These are phyloP conservation scores for Mythimna vitellina DNA, from an alignment of 2,888 invertebrate species.

Conservation along the genomic window DNA sequence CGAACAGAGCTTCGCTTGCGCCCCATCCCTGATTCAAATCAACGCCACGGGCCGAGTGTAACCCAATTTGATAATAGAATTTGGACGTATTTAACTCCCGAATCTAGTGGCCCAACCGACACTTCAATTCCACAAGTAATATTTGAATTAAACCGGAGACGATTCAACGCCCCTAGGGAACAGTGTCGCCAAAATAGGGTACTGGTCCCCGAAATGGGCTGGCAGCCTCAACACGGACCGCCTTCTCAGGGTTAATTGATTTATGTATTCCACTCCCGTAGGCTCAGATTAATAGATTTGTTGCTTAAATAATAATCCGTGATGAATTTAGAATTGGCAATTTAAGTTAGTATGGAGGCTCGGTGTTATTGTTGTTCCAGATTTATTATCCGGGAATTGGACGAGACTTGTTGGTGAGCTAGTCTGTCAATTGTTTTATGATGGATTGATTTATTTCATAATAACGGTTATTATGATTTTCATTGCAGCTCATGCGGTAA, in stretches of 20 bases:
- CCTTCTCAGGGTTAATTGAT: slow-evolving; percentile 87
- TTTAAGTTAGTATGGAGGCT: slow-evolving; percentile 71
- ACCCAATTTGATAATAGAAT: slow-evolving; percentile 66
- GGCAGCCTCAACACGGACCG: slow-evolving; percentile 82
- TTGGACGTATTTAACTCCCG: slow-evolving; percentile 61
- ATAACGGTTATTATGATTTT: slow-evolving; percentile 35
- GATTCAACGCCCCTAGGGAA: slow-evolving; percentile 78
- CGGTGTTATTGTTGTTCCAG: slow-evolving; percentile 56
- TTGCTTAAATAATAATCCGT: slow-evolving; percentile 84
- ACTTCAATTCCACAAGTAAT: slow-evolving; percentile 87
- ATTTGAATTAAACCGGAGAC: slow-evolving; percentile 87
- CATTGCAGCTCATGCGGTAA: slow-evolving; percentile 24
- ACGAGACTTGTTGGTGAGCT: slow-evolving; percentile 45
- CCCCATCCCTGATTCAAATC: slow-evolving; percentile 55
- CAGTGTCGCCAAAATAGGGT: slow-evolving; percentile 82
- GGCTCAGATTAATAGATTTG: slow-evolving; percentile 84
- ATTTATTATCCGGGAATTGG: slow-evolving; percentile 57
- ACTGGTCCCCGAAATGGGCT: slow-evolving; percentile 81
- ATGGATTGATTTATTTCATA: slow-evolving; percentile 53
- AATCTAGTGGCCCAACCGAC: slow-evolving; percentile 72
- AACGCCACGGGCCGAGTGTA: slow-evolving; percentile 50
- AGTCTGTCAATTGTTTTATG: slow-evolving; percentile 56
- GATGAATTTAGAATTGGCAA: slow-evolving; percentile 82
- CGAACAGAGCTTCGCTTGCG: slow-evolving; percentile 29
- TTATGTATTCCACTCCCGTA: slow-evolving; percentile 82